phyloP scores from a whole-genome alignment of 2,113 vertebrate species.

The Rhynchomys soricoides region DNA sequence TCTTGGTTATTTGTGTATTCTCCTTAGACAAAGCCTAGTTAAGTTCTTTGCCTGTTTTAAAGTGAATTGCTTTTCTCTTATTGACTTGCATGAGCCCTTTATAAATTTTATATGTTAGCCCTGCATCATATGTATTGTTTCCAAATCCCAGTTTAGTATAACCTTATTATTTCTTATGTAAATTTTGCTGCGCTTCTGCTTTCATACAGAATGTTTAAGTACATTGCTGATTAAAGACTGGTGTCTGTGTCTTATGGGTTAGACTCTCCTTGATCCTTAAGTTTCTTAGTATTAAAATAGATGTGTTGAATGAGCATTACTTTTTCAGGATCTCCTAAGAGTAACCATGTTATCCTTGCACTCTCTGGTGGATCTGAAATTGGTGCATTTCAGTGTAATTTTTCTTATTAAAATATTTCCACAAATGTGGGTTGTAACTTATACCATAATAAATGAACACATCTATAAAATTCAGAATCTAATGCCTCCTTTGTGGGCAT shows the following conservation, averaged over 20 bases:
- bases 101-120: neutral
- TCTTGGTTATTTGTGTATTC: neutral
- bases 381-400: neutral
- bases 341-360: neutral
- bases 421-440: neutral
- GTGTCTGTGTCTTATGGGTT: neutral
- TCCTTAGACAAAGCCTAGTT: neutral
- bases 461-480: constrained; percentile 1
- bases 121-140: neutral
- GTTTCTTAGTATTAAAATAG: constrained; percentile 27
- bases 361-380: constrained; percentile 27
- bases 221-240: neutral
- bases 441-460: constrained; percentile 8
- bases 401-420: constrained; percentile 8
- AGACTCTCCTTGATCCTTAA: neutral
- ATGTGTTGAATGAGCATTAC: neutral
- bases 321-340: constrained; percentile 28
- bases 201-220: neutral
- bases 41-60: neutral
- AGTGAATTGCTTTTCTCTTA: neutral
- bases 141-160: neutral
- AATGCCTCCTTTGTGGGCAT: constrained; percentile 49
- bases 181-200: neutral
- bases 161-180: neutral
- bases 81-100: neutral